A percentile compares a stretch with the other conserved stretches of the same genome.
Evolutionary conservation across 2,113 vertebrate genomes (phyloP).

Genomic region (Trachemys scripta): DNA sequence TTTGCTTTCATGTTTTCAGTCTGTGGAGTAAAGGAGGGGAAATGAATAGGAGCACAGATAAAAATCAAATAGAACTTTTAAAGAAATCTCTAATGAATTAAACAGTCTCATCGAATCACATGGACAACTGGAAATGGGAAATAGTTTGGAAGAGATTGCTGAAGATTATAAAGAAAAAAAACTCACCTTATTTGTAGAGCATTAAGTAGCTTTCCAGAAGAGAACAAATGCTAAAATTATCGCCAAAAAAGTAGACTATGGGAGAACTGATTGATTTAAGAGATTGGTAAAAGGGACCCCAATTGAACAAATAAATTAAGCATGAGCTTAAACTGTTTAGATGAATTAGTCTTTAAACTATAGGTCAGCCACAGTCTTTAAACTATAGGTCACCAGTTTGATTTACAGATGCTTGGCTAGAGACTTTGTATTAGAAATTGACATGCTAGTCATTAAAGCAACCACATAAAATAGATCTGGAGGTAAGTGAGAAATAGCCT

Average conservation of each 20-base stretch:
- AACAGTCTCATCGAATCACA: not conserved
- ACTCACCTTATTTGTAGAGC: not conserved
- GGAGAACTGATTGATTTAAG: not conserved
- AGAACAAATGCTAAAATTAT: not conserved
- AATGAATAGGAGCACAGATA: not conserved
- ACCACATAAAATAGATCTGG: not conserved
- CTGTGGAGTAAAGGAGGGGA: not conserved
- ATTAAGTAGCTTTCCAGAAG: not conserved
- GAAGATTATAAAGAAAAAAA: not conserved
- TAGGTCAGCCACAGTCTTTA: not conserved
- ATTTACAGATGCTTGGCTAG: not conserved
- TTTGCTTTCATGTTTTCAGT: not conserved
- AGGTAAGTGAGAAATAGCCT: not conserved
- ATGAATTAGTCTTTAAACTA: not conserved
- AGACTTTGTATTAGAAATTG: not conserved
- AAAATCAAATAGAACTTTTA: not conserved
- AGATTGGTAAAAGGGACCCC: not conserved
- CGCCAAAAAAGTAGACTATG: not conserved
- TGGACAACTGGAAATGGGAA: not conserved
- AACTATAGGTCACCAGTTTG: not conserved
- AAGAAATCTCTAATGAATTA: not conserved
- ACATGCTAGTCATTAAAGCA: not conserved
- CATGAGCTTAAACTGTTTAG: not conserved
- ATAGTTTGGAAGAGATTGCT: not conserved
- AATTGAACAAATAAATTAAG: not conserved